A percentile compares a stretch with the other conserved stretches of the same genome.
These are phyloP conservation scores for Zaprionus capensis DNA, from an alignment of 1,140 invertebrate genomes.

Conservation along the genomic window DNA sequence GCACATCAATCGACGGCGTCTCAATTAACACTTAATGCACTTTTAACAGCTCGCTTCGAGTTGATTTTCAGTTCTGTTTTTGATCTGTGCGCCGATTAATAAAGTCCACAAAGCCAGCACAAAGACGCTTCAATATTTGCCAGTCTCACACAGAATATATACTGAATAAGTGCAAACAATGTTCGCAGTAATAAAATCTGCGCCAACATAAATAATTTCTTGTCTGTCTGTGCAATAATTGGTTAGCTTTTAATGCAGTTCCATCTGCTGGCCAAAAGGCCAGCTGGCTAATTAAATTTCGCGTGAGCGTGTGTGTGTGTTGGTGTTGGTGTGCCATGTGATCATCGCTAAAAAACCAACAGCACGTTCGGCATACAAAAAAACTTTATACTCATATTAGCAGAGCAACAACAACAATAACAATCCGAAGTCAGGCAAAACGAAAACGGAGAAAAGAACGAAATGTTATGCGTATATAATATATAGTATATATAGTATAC, in stretches of 20 bases:
- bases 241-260: conserved; percentile 43
- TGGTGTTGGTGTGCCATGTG: conserved; percentile 59
- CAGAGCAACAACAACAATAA: conserved; percentile 34
- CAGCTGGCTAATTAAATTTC: conserved; percentile 75
- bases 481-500: conserved; percentile 60
- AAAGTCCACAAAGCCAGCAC: neutral
- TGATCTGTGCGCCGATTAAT: conserved; percentile 26
- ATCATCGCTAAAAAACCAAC: conserved; percentile 79
- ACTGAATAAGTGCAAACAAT: conserved; percentile 16
- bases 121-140: conserved; percentile 26
- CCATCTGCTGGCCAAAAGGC: conserved; percentile 57
- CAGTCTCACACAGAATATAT: conserved; percentile 1
- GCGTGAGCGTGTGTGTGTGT: conserved; percentile 37
- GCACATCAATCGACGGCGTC: conserved; percentile 42
- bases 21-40: conserved; percentile 55
- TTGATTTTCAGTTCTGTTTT: conserved; percentile 9
- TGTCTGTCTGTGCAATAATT: conserved; percentile 28
- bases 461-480: conserved; percentile 67
- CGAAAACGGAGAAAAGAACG: conserved; percentile 66
- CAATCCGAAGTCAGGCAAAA: conserved; percentile 23
- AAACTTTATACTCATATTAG: conserved; percentile 66
- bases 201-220: conserved; percentile 34
- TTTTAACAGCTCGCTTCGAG: conserved; percentile 33
- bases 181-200: neutral
- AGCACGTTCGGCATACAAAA: conserved; percentile 70